These are phyloP conservation scores for Myanophis thanlyinensis DNA, from an alignment of 2,113 vertebrate species.

Conservation along the genomic window DNA sequence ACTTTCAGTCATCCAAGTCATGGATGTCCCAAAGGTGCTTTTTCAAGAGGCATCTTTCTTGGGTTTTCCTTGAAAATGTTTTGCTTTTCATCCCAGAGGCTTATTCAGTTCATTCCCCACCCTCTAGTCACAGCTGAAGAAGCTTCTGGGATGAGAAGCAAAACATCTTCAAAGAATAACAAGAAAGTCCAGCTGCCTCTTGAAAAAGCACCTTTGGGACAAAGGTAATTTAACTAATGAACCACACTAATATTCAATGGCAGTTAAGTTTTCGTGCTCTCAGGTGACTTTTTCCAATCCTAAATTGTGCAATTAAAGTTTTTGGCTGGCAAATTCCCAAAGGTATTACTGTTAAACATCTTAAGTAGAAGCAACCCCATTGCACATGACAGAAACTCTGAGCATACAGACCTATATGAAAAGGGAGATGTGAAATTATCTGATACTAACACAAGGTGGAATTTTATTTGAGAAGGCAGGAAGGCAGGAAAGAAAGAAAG, in stretches of 20 bases:
- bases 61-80: too few species aligned
- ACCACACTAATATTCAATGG: constrained; percentile 50
- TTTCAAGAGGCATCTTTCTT: too few species aligned
- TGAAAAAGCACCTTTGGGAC: too few species aligned
- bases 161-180: too few species aligned
- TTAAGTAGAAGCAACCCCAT: constrained; percentile 56
- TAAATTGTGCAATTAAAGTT: constrained; percentile 53
- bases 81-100: too few species aligned
- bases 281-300: constrained; percentile 33
- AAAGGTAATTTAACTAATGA: constrained; percentile 44
- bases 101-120: too few species aligned
- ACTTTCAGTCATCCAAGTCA: too few species aligned
- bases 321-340: constrained; percentile 45
- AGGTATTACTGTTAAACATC: constrained; percentile 59
- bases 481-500: neutral
- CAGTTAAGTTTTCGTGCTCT: constrained; percentile 49
- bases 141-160: too few species aligned
- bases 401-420: constrained; percentile 5
- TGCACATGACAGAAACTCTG: constrained; percentile 36
- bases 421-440: constrained; percentile 30
- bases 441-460: neutral
- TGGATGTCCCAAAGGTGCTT: too few species aligned
- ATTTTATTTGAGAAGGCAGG: neutral
- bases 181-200: too few species aligned
- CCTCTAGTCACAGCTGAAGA: too few species aligned